Base-by-base conservation (phyloP, 2,113 vertebrate genomes). In the Oreochromis niloticus region DNA sequence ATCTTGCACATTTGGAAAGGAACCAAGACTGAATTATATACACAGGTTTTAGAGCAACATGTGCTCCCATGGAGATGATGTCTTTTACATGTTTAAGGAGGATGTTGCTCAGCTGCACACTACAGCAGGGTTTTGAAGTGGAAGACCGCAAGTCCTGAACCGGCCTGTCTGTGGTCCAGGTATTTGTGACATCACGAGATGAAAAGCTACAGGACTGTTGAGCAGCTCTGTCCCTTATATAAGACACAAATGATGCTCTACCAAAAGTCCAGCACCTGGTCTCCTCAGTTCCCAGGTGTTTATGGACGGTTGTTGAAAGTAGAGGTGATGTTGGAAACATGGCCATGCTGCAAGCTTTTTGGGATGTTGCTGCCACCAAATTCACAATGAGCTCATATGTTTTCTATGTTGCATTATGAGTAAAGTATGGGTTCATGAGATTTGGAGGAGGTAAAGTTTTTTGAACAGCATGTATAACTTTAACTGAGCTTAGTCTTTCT, bases 361-460 rank as follows among this genome's bases (percentile, higher is more conserved):
- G 24, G 24, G 24, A 57, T 57, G 55, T 57, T 57, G 55, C 2
- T 57, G 22, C 22, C 1, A 57, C 22, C 55, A 27, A 57, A 14
- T 22, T 22, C 9, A 55, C 10, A 55, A 12, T 22, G n/a, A 22
- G 10, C n/a, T 55, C 2, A 0, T 24, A 0, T 55, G 54, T 24
- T 55, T 55, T 24, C 54, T 55, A 11, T 55, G n/a, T 1, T 55
- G 54, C 2, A 0, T 22, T 55, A 12, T 55, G 54, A 55, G 0
- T 22, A 55, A 55, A 55, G 10, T 4, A 12, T 55, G n/a, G 5
- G 54, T 12, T 11, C 9, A 55, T 55, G 52, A 4, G 3, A 11
- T 55, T 55, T 39, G 50, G 0, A 63, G 39, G 59, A 91, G 94
- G 93, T 94, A 93, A 90, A 88, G 83, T 94, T 92, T 52, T 2